Evolutionary conservation across 2,888 invertebrate species (phyloP).

Genomic region (Stenoptilia bipunctidactyla): DNA sequence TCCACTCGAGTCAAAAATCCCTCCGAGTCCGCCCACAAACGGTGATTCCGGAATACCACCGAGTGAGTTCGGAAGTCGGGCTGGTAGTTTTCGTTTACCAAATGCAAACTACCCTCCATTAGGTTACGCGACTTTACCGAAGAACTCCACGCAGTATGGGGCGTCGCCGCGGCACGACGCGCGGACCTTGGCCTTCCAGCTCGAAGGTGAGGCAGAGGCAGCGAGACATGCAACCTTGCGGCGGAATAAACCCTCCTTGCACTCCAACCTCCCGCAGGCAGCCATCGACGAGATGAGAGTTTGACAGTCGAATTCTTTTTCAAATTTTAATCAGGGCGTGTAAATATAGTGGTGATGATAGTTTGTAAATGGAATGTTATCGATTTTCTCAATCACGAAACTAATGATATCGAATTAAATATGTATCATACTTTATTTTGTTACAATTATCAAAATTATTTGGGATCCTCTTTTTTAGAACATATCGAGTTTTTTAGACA

Average conservation of each 20-base stretch:
- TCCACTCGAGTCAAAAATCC: conserved; percentile 70
- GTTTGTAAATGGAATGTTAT: conserved; percentile 37
- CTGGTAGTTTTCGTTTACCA: conserved; percentile 59
- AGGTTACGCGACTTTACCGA: conserved; percentile 71
- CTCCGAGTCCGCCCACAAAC: conserved; percentile 74
- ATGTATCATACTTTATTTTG: conserved; percentile 30
- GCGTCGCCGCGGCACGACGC: conserved; percentile 68
- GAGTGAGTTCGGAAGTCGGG: conserved; percentile 62
- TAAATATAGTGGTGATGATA: conserved; percentile 38
- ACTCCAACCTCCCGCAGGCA: conserved; percentile 81
- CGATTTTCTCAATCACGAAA: conserved; percentile 45
- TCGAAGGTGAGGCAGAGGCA: conserved; percentile 32
- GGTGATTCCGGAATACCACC: conserved; percentile 67
- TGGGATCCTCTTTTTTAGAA: too few species aligned
- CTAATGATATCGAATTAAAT: conserved; percentile 52
- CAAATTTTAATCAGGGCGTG: conserved; percentile 26
- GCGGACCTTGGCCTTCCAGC: conserved; percentile 44
- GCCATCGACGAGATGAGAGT: conserved; percentile 92
- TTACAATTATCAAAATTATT: background rate
- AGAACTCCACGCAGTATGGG: conserved; percentile 70
- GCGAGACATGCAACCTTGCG: conserved; percentile 56
- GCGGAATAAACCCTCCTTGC: conserved; percentile 52
- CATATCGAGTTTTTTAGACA: too few species aligned
- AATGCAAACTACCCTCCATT: conserved; percentile 58
- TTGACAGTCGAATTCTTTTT: conserved; percentile 73